phyloP scores from a whole-genome alignment of 2,113 vertebrate species.

The Pardalotus punctatus region DNA sequence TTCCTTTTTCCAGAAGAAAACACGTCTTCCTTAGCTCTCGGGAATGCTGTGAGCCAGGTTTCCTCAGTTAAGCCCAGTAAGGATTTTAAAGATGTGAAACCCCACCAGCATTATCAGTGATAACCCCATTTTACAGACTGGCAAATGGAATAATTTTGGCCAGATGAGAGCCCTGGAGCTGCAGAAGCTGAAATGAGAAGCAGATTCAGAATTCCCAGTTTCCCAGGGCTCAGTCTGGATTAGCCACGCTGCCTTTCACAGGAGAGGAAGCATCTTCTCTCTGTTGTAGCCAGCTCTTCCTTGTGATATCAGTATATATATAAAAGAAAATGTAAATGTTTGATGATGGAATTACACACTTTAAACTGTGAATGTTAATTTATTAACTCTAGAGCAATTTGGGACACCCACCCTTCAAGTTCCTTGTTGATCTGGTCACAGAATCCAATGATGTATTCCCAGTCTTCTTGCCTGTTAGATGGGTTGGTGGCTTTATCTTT shows the following conservation, averaged over 20 bases:
- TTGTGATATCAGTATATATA: neutral
- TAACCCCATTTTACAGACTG: neutral
- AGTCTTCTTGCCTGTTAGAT: conserved; percentile 92
- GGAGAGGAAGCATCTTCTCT: neutral
- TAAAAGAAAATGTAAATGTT: neutral
- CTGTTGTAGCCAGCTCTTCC: neutral
- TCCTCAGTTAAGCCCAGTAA: neutral
- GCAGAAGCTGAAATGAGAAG: neutral
- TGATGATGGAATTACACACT: neutral
- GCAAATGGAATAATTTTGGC: neutral
- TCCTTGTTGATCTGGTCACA: conserved; percentile 98
- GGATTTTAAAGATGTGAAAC: neutral
- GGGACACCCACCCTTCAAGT: conserved; percentile 86
- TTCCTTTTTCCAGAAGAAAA: neutral
- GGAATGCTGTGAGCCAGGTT: neutral
- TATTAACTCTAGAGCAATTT: neutral
- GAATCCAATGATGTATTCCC: conserved; percentile 95
- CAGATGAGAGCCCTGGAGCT: neutral
- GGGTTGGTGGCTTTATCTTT: conserved; percentile 95
- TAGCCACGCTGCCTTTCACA: neutral
- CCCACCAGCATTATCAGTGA: neutral
- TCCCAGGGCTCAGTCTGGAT: neutral
- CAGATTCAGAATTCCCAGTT: neutral
- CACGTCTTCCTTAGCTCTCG: neutral
- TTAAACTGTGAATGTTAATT: neutral